These are phyloP conservation scores for Drosophila ficusphila DNA, from an alignment of 1,140 invertebrate genomes.

Conservation along the genomic window DNA sequence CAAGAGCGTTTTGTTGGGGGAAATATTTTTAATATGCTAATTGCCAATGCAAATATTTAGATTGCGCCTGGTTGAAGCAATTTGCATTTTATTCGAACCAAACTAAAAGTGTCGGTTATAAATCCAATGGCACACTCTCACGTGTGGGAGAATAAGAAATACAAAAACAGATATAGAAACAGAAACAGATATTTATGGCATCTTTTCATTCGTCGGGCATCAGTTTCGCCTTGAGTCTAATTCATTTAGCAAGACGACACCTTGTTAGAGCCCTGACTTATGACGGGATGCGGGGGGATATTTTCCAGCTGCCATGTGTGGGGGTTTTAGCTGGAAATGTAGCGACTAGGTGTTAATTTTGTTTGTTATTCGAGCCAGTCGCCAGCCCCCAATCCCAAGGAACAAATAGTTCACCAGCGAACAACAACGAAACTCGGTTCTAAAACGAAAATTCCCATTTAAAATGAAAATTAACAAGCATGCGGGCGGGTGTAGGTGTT, in stretches of 20 bases:
- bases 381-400: conserved; percentile 3
- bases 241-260: conserved; percentile 78
- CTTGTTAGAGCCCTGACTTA: conserved; percentile 66
- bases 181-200: conserved; percentile 43
- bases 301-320: conserved; percentile 8
- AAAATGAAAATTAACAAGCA: conserved; percentile 54
- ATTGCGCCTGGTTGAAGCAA: conserved; percentile 57
- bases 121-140: conserved; percentile 30
- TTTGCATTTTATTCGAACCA: conserved; percentile 68
- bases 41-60: conserved; percentile 66
- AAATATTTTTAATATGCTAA: conserved; percentile 55
- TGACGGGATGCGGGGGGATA: conserved; percentile 24
- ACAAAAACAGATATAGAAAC: conserved; percentile 29
- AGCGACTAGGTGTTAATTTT: conserved; percentile 77
- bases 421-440: conserved; percentile 30
- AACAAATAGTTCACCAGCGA: conserved; percentile 54
- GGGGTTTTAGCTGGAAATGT: conserved; percentile 72
- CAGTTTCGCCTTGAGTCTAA: conserved; percentile 45
- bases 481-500: conserved; percentile 50
- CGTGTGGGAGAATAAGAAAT: conserved; percentile 3
- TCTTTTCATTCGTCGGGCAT: conserved; percentile 14
- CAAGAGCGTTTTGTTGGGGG: not conserved
- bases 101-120: conserved; percentile 72
- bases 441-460: conserved; percentile 29
- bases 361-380: conserved; percentile 40